A percentile compares a stretch with the other conserved stretches of the same genome.
phyloP scores from a whole-genome alignment of 2,797 vertebrate species.

The Knipowitschia caucasica region DNA sequence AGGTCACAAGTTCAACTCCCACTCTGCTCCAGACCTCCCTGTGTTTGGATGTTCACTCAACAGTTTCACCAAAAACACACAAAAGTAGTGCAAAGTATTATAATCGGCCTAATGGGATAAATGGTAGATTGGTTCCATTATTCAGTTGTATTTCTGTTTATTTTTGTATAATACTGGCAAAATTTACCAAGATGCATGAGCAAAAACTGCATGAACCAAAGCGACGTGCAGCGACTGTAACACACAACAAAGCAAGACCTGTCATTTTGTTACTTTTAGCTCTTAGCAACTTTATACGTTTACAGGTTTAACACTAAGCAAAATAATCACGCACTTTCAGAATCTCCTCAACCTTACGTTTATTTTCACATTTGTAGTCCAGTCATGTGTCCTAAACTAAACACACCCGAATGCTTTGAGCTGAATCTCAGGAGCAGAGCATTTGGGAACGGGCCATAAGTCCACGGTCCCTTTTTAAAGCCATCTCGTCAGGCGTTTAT shows the following conservation, averaged over 20 bases:
- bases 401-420: slow-evolving; percentile 70
- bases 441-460: slow-evolving; percentile 47
- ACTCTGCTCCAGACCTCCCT: slow-evolving; percentile 55
- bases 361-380: no score
- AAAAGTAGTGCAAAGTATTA: background rate
- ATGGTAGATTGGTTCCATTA: slow-evolving; percentile 14
- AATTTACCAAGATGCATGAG: no score
- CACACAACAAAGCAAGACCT: no score
- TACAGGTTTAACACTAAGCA: no score
- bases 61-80: background rate
- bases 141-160: slow-evolving; percentile 15
- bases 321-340: no score
- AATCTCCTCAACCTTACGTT: no score
- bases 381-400: no score
- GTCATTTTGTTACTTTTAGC: no score
- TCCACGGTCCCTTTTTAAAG: slow-evolving; percentile 33
- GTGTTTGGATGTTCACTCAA: slow-evolving; percentile 10
- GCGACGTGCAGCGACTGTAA: no score
- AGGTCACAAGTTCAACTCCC: slow-evolving; percentile 77
- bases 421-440: slow-evolving; percentile 49
- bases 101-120: background rate
- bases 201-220: no score
- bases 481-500: slow-evolving; percentile 35
- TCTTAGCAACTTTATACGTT: no score
- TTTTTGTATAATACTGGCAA: background rate